Conservation (phyloP, 2,888 invertebrate genomes). For the Eristalinus sepulchralis region DNA sequence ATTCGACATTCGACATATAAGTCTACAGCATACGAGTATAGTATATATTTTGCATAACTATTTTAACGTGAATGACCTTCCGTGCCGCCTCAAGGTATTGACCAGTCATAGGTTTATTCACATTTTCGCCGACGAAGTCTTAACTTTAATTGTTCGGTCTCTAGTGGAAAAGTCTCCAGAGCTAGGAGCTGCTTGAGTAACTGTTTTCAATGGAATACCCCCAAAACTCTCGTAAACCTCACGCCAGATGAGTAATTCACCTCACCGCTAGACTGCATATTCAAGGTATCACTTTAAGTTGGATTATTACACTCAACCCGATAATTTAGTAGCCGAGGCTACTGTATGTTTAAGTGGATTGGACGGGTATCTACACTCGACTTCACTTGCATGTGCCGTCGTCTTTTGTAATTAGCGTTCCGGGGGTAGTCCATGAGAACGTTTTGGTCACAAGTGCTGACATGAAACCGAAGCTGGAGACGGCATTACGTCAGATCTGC, state of each 20-base stretch:
- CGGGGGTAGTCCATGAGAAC: slow-evolving; percentile 43
- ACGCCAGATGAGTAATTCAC: background rate
- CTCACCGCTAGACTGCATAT: background rate
- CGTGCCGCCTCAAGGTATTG: slow-evolving; percentile 3
- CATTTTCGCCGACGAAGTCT: background rate
- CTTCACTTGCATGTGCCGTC: background rate
- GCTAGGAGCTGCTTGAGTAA: background rate
- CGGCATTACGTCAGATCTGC: slow-evolving; percentile 24
- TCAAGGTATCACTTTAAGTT: background rate
- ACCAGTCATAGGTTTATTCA: background rate
- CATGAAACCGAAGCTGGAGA: slow-evolving; percentile 7
- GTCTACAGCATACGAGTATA: background rate
- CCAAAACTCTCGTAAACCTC: background rate
- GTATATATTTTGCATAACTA: slow-evolving; percentile 3
- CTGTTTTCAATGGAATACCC: background rate
- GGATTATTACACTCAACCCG: slow-evolving; percentile 25
- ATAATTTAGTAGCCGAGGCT: slow-evolving; percentile 22
- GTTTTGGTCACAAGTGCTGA: slow-evolving; percentile 21
- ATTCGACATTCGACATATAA: background rate
- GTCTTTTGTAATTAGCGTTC: slow-evolving; percentile 40
- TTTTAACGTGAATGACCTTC: slow-evolving; percentile 20
- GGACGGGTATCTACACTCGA: background rate
- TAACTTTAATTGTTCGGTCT: background rate
- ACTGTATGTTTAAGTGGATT: slow-evolving; percentile 17
- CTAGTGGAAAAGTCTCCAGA: background rate